Conservation (phyloP, 2,113 vertebrate species). For the Eupsittula cactorum region DNA sequence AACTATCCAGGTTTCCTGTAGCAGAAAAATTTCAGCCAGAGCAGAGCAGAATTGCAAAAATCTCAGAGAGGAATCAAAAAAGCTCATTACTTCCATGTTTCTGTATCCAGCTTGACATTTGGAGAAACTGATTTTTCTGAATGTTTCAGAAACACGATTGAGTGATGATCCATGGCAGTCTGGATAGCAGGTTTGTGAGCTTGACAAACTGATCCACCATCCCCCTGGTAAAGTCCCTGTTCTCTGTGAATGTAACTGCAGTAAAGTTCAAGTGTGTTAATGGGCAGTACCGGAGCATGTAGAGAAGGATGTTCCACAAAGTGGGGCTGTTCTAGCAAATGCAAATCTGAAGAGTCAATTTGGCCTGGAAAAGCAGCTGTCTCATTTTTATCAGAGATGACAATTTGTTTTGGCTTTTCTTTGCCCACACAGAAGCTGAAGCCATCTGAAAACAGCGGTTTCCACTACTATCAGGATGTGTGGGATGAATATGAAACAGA, state of each 20-base stretch:
- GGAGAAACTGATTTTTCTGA: not conserved
- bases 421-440: not conserved
- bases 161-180: not conserved
- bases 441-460: not conserved
- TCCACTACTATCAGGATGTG: not conserved
- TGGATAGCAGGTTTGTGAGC: not conserved
- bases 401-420: not conserved
- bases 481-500: conserved; percentile 6
- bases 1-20: not conserved
- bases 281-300: not conserved
- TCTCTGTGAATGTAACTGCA: not conserved
- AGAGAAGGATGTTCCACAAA: not conserved
- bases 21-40: not conserved
- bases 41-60: not conserved
- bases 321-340: not conserved
- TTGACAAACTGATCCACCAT: not conserved
- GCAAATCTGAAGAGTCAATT: not conserved
- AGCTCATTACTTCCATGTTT: not conserved
- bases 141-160: not conserved
- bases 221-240: not conserved
- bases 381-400: not conserved
- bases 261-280: not conserved
- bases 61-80: not conserved
- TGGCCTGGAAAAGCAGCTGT: not conserved
- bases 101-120: not conserved